These are phyloP conservation scores for Falco rusticolus DNA, from an alignment of 2,797 vertebrate genomes.

Conservation along the genomic window DNA sequence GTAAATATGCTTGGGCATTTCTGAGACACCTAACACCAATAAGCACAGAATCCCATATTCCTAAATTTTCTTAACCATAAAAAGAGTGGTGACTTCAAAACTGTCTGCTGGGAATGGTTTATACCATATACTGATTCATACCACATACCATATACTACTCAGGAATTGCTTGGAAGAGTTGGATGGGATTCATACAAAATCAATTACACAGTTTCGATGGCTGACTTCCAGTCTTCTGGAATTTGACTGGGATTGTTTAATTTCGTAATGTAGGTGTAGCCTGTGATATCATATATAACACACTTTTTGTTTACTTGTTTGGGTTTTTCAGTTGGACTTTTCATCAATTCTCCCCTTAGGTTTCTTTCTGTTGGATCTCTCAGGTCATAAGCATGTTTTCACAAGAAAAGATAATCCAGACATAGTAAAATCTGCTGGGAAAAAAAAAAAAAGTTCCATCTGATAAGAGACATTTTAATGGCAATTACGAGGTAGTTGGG, in stretches of 20 bases:
- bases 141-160: neutral
- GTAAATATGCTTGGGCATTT: neutral
- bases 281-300: neutral
- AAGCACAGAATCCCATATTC: neutral
- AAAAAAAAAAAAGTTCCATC: neutral
- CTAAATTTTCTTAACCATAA: neutral
- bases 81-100: neutral
- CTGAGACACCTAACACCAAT: neutral
- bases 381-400: neutral
- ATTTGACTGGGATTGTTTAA: neutral
- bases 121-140: fast-evolving
- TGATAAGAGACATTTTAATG: neutral
- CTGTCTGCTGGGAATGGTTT: neutral
- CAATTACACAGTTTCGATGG: fast-evolving
- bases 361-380: neutral
- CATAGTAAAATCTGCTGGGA: neutral
- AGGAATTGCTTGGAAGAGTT: neutral
- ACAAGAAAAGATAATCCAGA: neutral
- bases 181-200: neutral
- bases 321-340: neutral
- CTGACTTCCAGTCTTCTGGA: neutral
- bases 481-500: neutral
- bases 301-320: neutral
- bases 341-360: neutral
- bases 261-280: neutral